Conservation (phyloP, 1,140 invertebrate genomes). For the Papilio glaucus region DNA sequence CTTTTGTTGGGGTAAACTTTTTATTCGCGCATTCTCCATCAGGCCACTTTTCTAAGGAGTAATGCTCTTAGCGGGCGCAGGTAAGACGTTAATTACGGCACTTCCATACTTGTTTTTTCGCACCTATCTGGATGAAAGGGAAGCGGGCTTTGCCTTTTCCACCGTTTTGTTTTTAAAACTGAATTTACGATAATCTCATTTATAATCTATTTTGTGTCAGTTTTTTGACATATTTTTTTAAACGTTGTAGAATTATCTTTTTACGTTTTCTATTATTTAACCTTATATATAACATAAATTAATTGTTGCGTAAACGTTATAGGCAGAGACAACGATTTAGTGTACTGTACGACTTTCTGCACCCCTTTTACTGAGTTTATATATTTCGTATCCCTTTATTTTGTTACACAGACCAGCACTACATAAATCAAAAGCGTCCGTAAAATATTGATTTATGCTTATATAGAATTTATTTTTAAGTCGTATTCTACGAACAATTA, state of each 20-base stretch:
- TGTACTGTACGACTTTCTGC: no score
- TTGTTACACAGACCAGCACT: background rate
- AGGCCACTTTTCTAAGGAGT: conserved; percentile 8
- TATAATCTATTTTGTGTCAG: background rate
- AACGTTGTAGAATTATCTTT: no score
- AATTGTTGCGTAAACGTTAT: no score
- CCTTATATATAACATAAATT: no score
- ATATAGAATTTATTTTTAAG: background rate
- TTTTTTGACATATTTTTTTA: no score
- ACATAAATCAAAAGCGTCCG: background rate
- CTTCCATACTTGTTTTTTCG: conserved; percentile 16
- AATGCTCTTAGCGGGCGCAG: background rate
- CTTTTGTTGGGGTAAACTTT: conserved; percentile 1
- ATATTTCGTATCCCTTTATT: no score
- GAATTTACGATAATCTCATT: background rate
- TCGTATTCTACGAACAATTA: background rate
- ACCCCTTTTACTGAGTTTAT: no score
- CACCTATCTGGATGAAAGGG: conserved; percentile 1
- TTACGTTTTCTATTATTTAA: no score
- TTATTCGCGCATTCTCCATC: background rate
- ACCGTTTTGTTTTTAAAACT: conserved; percentile 15
- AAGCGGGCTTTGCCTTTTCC: background rate
- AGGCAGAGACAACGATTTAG: no score
- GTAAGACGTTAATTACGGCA: background rate
- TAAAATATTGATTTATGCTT: no score